phyloP scores from a whole-genome alignment of 2,888 invertebrate species.

The Sphinx pinastri region DNA sequence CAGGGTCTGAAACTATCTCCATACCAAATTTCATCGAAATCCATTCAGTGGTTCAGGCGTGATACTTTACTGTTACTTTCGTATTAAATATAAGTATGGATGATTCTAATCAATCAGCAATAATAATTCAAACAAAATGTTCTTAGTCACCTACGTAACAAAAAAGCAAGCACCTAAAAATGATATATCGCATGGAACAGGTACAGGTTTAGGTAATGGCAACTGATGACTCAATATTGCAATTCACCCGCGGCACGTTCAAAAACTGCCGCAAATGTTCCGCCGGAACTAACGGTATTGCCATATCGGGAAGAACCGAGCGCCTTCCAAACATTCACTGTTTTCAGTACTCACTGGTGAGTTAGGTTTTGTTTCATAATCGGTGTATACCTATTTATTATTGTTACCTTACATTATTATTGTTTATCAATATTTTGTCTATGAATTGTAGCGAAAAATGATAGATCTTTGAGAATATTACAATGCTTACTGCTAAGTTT shows the following conservation, averaged over 20 bases:
- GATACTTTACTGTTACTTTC: no score
- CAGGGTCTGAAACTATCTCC: no score
- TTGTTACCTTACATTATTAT: no score
- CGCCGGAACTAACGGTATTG: conserved; percentile 25
- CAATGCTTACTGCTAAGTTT: no score
- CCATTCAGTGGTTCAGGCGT: no score
- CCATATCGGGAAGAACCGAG: neutral
- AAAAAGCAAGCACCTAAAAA: no score
- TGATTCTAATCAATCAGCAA: no score
- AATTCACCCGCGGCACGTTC: conserved; percentile 41
- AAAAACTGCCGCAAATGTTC: conserved; percentile 33
- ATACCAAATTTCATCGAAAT: no score
- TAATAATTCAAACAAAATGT: neutral
- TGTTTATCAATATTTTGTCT: no score
- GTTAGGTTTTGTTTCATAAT: neutral
- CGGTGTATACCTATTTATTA: neutral
- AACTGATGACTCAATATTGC: conserved; percentile 45
- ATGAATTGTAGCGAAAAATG: no score
- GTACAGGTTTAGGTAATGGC: conserved; percentile 10
- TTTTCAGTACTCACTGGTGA: neutral
- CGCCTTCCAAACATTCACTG: neutral
- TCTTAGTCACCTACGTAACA: neutral
- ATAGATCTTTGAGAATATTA: no score
- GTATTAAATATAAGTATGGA: no score
- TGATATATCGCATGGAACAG: neutral